Base-by-base conservation (phyloP, 2,797 vertebrate genomes). In the Cynopterus sphinx region DNA sequence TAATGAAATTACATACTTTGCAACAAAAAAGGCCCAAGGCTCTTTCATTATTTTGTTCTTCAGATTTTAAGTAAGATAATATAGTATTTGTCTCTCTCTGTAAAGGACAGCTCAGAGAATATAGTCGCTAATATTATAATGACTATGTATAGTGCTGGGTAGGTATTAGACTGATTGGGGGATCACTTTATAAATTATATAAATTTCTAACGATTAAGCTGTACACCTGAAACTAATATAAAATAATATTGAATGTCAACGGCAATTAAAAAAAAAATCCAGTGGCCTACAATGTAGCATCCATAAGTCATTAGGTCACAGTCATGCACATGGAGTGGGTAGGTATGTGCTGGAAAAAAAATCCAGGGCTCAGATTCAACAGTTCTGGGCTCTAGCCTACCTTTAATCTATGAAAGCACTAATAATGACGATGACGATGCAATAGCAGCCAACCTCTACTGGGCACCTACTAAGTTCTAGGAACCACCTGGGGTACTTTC, bases 361-460 rank as follows among this genome's bases (percentile, higher is more conserved):
- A 12, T 8, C 15, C 7, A 16, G 43, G 46, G 43, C 24, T 12
- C 16, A 16, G 51, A 41, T 5, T 68, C 28, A 65, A 53, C 21
- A 65, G 53, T 71, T 8, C 28, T 41, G 59, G n/a, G 28, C 22
- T 33, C 19, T 22, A 1, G 24, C 6, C 33, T 3, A 33, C 67
- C 19, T 55, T 46, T 1, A 8, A 12, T 49, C 57, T 59, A 39
- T 3, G 1, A 21, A 57, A 65, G 6, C 28, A 26, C 0, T 49
- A 15, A 16, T 5, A 4, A 49, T 6, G 4, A 49, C 13, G 15
- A 49, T 0, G 1, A 51, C 1, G n/a, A 31, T 26, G 11, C 46
- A 26, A 55, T 1, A n/a, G 19, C 17, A 73, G 26, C 26, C 46
- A 11, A 28, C 9, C 28, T 36, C 19, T 2, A 22, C 0, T 0